Conservation (phyloP, 2,797 vertebrate species). For the Mus spretus region DNA sequence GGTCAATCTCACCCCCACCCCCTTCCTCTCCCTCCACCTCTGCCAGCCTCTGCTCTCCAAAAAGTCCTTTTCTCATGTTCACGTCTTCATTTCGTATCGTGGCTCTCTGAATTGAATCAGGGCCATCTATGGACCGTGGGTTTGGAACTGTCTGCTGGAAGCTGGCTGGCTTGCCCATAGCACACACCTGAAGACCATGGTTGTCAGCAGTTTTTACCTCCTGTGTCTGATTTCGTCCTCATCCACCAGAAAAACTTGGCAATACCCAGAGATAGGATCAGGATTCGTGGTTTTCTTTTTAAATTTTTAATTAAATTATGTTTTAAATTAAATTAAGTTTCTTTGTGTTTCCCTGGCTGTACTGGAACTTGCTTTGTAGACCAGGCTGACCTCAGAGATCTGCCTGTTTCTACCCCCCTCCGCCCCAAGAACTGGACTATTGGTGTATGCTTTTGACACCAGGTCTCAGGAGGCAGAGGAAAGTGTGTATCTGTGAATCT, state of each 20-base stretch:
- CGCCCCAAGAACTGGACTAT: not conserved
- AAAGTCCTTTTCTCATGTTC: not conserved
- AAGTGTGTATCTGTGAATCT: not conserved
- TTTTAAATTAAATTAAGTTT: not conserved
- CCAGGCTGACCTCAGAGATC: not conserved
- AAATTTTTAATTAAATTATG: too few species aligned
- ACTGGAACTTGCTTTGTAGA: not conserved
- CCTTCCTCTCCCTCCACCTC: too few species aligned
- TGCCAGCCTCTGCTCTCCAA: too few species aligned
- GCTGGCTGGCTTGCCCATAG: not conserved
- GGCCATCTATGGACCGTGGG: not conserved
- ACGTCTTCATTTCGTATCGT: too few species aligned
- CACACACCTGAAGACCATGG: not conserved
- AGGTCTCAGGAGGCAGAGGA: not conserved
- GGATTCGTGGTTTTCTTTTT: not conserved
- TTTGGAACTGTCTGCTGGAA: not conserved
- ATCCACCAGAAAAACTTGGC: not conserved
- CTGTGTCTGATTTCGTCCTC: not conserved
- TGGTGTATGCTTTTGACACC: not conserved
- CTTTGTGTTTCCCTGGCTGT: not conserved
- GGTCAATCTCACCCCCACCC: not conserved
- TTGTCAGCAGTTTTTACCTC: not conserved
- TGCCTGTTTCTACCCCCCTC: too few species aligned
- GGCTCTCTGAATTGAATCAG: not conserved
- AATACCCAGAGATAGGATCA: not conserved